Evolutionary conservation across 1,140 invertebrate genomes (phyloP).

Genomic region (Artemia franciscana): DNA sequence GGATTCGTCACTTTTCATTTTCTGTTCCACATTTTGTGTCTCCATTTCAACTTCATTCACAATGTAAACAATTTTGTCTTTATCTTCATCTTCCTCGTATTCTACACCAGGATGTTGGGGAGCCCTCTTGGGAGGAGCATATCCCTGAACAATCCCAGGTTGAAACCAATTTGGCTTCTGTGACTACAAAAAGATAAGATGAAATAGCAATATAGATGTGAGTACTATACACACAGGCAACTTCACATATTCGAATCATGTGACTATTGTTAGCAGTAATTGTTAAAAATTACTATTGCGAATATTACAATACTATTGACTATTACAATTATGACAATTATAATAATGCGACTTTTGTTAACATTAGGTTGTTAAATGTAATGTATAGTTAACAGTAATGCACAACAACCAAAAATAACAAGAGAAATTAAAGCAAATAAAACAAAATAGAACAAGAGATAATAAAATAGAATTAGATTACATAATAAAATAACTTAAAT

Average conservation of each 20-base stretch:
- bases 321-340: background rate
- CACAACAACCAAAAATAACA: no score
- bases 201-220: background rate
- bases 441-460: no score
- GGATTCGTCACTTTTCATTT: background rate
- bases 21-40: background rate
- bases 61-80: constrained; percentile 1
- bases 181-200: background rate
- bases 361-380: background rate
- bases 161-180: background rate
- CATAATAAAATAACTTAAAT: no score
- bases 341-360: background rate
- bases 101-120: background rate
- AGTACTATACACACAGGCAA: background rate
- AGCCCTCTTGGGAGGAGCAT: background rate
- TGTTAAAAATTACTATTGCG: background rate
- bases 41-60: constrained; percentile 3
- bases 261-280: background rate
- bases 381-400: no score
- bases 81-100: background rate
- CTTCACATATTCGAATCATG: background rate
- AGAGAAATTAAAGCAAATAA: no score
- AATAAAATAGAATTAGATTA: no score
- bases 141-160: background rate
- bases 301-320: background rate